phyloP scores from a whole-genome alignment of 2,113 vertebrate species.

The Delphinus delphis region DNA sequence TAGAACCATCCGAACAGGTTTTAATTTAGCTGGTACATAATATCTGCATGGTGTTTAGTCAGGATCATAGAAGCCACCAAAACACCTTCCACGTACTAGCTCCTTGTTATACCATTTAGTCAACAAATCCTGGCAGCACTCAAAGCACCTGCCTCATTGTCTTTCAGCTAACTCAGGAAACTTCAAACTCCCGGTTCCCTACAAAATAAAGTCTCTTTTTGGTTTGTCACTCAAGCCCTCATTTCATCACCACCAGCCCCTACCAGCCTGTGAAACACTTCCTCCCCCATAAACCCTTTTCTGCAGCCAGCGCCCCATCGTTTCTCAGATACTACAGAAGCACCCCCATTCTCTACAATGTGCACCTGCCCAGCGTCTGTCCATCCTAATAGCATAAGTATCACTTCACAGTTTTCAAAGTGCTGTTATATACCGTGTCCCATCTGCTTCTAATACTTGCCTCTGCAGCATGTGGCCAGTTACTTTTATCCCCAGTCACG shows the following conservation, averaged over 20 bases:
- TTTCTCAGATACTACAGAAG: background rate
- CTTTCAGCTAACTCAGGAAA: background rate
- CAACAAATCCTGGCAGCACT: background rate
- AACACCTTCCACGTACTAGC: background rate
- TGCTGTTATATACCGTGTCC: accelerated
- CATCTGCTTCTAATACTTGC: background rate
- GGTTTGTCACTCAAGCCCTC: background rate
- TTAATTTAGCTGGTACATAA: background rate
- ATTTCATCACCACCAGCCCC: background rate
- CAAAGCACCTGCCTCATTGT: background rate
- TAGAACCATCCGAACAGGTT: background rate
- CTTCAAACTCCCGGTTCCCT: background rate
- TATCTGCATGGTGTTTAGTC: background rate
- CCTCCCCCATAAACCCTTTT: background rate
- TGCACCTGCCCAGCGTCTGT: background rate
- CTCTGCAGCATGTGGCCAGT: background rate
- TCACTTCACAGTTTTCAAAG: background rate
- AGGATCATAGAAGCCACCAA: background rate
- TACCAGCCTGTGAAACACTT: background rate
- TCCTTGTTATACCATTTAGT: background rate
- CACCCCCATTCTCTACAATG: background rate
- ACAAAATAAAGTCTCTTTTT: background rate
- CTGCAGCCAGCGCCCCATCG: background rate
- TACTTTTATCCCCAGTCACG: background rate
- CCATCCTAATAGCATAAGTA: background rate